These are phyloP conservation scores for Oceanodroma tethys DNA, from an alignment of 2,113 vertebrate species.

Conservation along the genomic window DNA sequence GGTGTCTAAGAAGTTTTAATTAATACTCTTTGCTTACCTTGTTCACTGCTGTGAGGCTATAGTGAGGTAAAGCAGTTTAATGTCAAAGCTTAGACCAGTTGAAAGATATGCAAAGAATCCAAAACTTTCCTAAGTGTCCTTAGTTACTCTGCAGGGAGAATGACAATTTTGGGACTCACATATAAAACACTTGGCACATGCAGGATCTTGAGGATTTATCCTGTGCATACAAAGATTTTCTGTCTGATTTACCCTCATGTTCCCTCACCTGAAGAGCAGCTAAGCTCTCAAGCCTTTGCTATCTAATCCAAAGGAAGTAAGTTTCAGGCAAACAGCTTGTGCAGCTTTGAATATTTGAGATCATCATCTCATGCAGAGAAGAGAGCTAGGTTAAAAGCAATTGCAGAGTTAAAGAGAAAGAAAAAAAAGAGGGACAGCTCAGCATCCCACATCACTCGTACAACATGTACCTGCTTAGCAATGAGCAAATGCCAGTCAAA, in stretches of 20 bases:
- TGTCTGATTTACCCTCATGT: not conserved
- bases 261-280: not conserved
- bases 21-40: not conserved
- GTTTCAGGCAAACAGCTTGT: not conserved
- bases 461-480: not conserved
- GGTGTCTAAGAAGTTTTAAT: not conserved
- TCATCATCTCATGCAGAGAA: not conserved
- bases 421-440: not conserved
- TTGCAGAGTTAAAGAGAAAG: not conserved
- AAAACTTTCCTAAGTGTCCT: not conserved
- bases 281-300: not conserved
- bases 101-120: not conserved
- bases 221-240: not conserved
- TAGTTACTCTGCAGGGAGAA: not conserved
- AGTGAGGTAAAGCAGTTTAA: not conserved
- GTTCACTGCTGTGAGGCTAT: not conserved
- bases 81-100: not conserved
- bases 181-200: not conserved
- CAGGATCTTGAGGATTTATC: not conserved
- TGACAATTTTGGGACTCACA: not conserved
- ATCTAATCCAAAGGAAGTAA: not conserved
- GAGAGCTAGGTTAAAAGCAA: not conserved
- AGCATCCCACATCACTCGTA: not conserved
- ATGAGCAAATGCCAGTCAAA: not conserved
- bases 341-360: not conserved